Evolutionary conservation across 2,113 vertebrate genomes (phyloP).

Genomic region (Onychostruthus taczanowskii): DNA sequence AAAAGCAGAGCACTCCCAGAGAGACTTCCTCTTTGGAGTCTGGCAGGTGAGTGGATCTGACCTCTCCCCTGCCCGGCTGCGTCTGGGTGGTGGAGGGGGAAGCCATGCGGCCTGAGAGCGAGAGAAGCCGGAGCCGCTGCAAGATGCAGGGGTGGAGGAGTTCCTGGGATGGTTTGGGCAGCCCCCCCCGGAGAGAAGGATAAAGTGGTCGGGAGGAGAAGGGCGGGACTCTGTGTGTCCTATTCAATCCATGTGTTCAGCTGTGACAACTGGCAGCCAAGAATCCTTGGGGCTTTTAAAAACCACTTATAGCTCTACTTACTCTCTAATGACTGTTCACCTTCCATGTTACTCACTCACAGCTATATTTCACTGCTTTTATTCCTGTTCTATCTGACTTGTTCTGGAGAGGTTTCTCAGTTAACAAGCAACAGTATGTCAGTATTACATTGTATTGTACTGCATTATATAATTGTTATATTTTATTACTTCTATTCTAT

Average conservation of each 20-base stretch:
- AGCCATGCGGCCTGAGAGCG: too few species aligned
- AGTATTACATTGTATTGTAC: background rate
- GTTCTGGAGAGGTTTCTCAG: background rate
- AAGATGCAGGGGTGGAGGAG: too few species aligned
- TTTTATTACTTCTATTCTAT: background rate
- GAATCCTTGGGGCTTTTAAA: background rate
- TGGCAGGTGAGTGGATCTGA: too few species aligned
- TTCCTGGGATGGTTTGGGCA: too few species aligned
- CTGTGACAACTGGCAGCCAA: background rate
- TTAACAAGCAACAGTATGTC: background rate
- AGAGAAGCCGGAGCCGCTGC: too few species aligned
- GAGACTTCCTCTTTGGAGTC: too few species aligned
- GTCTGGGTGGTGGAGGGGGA: too few species aligned
- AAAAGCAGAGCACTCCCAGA: too few species aligned
- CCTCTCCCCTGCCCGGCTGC: too few species aligned
- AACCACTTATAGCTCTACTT: background rate
- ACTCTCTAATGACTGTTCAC: background rate
- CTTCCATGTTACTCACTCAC: background rate
- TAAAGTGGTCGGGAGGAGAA: too few species aligned
- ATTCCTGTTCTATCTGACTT: background rate
- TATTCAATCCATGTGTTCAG: background rate
- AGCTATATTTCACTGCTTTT: background rate
- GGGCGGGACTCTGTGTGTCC: background rate
- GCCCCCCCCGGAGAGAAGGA: too few species aligned
- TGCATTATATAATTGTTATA: background rate